These are phyloP conservation scores for Scrobipalpa costella DNA, from an alignment of 2,888 invertebrate genomes.

Conservation along the genomic window DNA sequence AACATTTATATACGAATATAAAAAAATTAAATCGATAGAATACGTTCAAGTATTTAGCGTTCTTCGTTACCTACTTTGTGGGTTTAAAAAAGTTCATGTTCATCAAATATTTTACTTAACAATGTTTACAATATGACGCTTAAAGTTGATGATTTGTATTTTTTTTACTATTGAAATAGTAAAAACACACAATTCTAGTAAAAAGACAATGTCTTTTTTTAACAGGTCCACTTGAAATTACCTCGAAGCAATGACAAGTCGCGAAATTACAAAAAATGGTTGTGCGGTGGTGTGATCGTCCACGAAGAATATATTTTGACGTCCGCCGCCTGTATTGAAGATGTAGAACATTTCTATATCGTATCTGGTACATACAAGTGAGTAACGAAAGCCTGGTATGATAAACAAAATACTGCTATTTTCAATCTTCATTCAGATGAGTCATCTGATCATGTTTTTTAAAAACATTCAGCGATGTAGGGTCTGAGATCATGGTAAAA, in stretches of 20 bases:
- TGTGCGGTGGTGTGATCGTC: constrained; percentile 65
- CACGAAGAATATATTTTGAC: constrained; percentile 69
- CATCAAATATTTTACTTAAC: neutral
- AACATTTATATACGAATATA: too few relatives aligned
- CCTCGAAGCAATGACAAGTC: constrained; percentile 53
- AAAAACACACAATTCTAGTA: too few relatives aligned
- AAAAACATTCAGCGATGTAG: too few relatives aligned
- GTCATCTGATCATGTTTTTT: neutral
- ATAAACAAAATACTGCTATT: neutral
- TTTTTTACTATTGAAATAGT: too few relatives aligned
- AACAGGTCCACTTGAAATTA: constrained; percentile 62
- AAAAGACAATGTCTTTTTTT: too few relatives aligned
- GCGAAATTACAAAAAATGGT: constrained; percentile 56
- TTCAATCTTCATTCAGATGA: neutral
- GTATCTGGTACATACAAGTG: constrained; percentile 71
- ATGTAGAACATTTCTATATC: constrained; percentile 66
- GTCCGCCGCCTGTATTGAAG: constrained; percentile 69
- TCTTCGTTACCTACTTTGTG: too few relatives aligned
- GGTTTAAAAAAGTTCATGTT: too few relatives aligned
- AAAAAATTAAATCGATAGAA: too few relatives aligned
- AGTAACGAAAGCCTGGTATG: constrained; percentile 28
- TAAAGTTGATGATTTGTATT: too few relatives aligned
- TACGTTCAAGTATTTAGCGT: too few relatives aligned
- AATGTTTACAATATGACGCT: neutral
- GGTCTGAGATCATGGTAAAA: neutral